phyloP scores from a whole-genome alignment of 2,113 vertebrate genomes.

The Crotalus tigris region DNA sequence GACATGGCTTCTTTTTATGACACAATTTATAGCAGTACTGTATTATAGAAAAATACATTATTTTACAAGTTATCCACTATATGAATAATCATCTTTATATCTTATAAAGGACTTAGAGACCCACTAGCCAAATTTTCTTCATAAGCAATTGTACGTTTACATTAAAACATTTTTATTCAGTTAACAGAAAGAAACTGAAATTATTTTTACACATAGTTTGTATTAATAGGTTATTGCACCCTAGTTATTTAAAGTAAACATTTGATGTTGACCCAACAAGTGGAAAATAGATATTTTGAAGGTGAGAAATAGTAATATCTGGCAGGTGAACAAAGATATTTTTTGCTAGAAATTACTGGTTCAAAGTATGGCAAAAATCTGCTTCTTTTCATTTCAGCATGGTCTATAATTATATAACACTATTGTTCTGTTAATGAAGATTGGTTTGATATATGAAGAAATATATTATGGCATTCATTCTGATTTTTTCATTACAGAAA shows the following conservation, averaged over 20 bases:
- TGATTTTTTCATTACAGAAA: background rate
- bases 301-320: background rate
- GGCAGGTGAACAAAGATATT: background rate
- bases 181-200: constrained; percentile 12
- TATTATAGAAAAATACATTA: background rate
- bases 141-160: background rate
- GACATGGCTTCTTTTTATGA: background rate
- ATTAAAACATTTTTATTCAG: background rate
- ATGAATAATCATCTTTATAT: background rate
- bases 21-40: background rate
- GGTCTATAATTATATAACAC: background rate
- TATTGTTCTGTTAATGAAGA: background rate
- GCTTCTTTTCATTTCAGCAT: constrained; percentile 15
- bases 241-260: background rate
- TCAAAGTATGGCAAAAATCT: constrained; percentile 4
- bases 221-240: background rate
- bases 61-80: background rate
- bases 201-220: background rate
- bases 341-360: constrained; percentile 14
- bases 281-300: background rate
- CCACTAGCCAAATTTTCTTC: background rate
- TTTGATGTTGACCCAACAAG: background rate
- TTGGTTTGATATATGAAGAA: background rate
- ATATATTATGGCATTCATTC: background rate
- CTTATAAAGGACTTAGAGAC: background rate